Conservation (phyloP, 2,888 invertebrate genomes). For the Sesia apiformis region DNA sequence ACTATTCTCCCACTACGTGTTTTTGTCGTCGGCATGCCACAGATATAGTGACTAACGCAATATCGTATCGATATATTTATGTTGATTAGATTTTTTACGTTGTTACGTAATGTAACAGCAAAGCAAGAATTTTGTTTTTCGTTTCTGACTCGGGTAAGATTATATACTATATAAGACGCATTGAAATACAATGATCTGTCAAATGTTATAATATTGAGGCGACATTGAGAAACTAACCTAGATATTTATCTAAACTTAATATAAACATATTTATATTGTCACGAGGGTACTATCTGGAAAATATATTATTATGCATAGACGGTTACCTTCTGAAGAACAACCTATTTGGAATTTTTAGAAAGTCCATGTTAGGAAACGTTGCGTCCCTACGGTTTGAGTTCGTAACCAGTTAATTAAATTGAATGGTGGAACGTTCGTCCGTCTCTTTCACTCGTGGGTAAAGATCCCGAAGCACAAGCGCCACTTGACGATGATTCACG, state of each 20-base stretch:
- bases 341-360: constrained; percentile 62
- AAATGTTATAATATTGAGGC: too few species aligned
- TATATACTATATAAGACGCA: too few species aligned
- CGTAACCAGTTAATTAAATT: constrained; percentile 71
- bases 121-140: background rate
- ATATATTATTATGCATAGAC: constrained; percentile 40
- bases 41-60: constrained; percentile 36
- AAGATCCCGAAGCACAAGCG: constrained; percentile 58
- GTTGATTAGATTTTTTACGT: background rate
- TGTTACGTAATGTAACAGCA: background rate
- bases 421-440: constrained; percentile 58
- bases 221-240: too few species aligned
- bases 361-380: constrained; percentile 61
- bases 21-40: constrained; percentile 60
- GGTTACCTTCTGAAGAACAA: constrained; percentile 33
- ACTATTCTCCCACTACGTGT: constrained; percentile 47
- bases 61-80: constrained; percentile 36
- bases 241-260: too few species aligned
- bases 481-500: constrained; percentile 71
- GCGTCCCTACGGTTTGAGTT: constrained; percentile 68
- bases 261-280: background rate
- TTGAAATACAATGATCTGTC: too few species aligned
- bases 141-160: too few species aligned
- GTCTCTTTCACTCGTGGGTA: constrained; percentile 57
- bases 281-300: constrained; percentile 1